phyloP scores from a whole-genome alignment of 2,113 vertebrate species.

The Austrofundulus limnaeus region DNA sequence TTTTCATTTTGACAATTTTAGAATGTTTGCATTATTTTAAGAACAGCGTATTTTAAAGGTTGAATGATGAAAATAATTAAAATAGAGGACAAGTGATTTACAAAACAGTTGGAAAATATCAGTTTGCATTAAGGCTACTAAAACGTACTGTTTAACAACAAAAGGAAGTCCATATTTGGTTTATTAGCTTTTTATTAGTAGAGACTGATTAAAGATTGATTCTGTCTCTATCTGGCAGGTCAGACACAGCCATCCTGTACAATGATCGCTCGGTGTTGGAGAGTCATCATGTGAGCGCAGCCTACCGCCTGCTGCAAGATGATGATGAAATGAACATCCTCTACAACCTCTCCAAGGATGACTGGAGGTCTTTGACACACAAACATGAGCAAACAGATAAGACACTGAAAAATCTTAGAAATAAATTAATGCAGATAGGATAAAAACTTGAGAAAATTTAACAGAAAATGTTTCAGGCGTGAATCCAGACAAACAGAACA shows the following conservation, averaged over 20 bases:
- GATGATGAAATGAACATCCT: constrained; percentile 99
- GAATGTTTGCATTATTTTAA: too few relatives aligned
- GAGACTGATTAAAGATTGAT: neutral
- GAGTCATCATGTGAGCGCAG: constrained; percentile 95
- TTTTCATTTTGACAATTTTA: too few relatives aligned
- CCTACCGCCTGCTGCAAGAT: constrained; percentile 93
- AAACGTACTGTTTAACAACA: neutral
- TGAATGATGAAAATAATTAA: too few relatives aligned
- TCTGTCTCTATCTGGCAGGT: constrained; percentile 75
- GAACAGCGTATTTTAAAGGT: too few relatives aligned
- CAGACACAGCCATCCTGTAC: constrained; percentile 95
- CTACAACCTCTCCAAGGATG: constrained; percentile 95
- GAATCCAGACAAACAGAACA: constrained; percentile 7
- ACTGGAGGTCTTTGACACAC: constrained; percentile 89
- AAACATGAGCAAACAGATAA: neutral
- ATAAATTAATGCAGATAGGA: neutral
- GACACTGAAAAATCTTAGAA: neutral
- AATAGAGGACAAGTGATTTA: neutral
- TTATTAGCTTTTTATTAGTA: neutral
- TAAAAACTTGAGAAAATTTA: neutral
- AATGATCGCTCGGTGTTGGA: constrained; percentile 96
- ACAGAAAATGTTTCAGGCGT: neutral
- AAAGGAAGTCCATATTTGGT: neutral
- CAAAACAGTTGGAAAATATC: neutral
- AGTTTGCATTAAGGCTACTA: neutral